Base-by-base conservation (phyloP, 2,888 invertebrate species). In the Notodonta dromedarius region DNA sequence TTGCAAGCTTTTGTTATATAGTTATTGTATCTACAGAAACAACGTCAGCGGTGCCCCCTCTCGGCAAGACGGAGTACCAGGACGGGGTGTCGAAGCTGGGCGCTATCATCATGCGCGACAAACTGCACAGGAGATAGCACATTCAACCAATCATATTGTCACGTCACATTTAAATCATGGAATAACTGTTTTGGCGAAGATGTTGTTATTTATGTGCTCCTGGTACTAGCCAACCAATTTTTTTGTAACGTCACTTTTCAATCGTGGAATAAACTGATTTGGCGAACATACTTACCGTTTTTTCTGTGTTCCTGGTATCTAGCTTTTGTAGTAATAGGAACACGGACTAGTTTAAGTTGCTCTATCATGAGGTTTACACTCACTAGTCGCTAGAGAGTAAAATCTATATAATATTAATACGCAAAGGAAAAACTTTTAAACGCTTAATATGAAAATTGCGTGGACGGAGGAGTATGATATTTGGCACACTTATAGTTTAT, bases 41-140 rank as follows among this genome's bases (percentile, higher is more conserved):
- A 0, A 78, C 90, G 24, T 84, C 91, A 40, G 90, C 89, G 0
- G 83, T 84, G 1, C 89, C 94, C 4, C 93, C 94, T 2, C 79
- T 93, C 16, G 94, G 94, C 73, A 92, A 90, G 66, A 94, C 94
- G 0, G 96, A 96, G 80, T 96, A 96, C 80, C 94, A 95, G 77
- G 95, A 96, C 65, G 93, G 91, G 0, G 94, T 95, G 13, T 94
- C 94, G 1, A 94, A 94, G 76, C 88, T 95, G 2, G 96, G 95
- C 3, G 92, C 90, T 6, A 89, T 94, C 67, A 96, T 96, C 57
- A 94, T 96, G 84, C 88, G 94, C 2, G 94, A 94, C 80, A 94
- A 94, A 67, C 77, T 95, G 42, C 95, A 95, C 70, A 78, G 91
- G 58, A 84, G 71, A 78, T 87, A 78, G 61, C 50, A 4, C 11